Evolutionary conservation across 2,797 vertebrate genomes (phyloP).

Genomic region (Trichosurus vulpecula): DNA sequence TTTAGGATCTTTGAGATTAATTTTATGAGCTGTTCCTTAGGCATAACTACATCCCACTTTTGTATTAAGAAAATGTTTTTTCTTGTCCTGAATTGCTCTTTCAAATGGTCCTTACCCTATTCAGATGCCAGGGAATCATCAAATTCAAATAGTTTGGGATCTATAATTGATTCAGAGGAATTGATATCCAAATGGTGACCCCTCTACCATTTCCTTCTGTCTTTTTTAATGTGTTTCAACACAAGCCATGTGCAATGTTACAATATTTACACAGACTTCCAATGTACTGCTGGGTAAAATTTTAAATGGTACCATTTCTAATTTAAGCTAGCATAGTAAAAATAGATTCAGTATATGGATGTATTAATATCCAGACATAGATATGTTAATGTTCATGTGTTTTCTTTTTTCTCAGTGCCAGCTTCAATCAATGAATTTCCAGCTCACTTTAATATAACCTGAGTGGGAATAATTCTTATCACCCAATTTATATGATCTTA

Average conservation of each 20-base stretch:
- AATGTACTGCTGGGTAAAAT: background rate
- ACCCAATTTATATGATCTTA: background rate
- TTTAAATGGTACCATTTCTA: background rate
- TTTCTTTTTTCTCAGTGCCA: background rate
- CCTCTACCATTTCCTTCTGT: background rate
- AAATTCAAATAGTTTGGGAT: background rate
- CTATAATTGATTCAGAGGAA: background rate
- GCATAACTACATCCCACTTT: background rate
- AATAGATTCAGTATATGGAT: background rate
- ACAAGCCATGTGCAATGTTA: background rate
- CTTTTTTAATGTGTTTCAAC: background rate
- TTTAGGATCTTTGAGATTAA: background rate
- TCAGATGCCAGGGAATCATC: background rate
- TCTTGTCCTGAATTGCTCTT: background rate
- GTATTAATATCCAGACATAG: background rate
- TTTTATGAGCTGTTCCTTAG: background rate
- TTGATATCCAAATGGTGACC: background rate
- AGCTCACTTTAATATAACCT: background rate
- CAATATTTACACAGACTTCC: background rate
- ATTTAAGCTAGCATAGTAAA: background rate
- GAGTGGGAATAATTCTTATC: background rate
- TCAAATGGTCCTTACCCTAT: background rate
- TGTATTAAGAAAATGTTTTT: background rate
- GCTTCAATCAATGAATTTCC: background rate
- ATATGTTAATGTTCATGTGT: background rate